These are phyloP conservation scores for Sceliomorpha sp. DNA, from an alignment of 2,888 invertebrate genomes.

Conservation along the genomic window DNA sequence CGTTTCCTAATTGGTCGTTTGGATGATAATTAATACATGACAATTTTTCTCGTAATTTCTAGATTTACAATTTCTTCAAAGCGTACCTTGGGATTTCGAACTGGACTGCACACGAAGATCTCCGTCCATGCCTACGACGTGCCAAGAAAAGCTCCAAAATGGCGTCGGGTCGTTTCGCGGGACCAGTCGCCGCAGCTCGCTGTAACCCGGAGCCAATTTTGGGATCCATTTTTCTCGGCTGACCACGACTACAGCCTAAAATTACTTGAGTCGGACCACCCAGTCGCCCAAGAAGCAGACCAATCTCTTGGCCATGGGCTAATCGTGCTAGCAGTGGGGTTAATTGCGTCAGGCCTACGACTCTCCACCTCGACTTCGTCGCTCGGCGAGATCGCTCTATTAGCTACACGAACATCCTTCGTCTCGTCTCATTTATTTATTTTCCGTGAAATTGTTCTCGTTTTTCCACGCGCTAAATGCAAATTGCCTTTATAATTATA, in stretches of 20 bases:
- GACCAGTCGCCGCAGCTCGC: neutral
- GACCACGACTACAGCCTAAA: slow-evolving; percentile 64
- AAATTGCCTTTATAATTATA: slow-evolving; percentile 30
- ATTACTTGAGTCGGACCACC: slow-evolving; percentile 76
- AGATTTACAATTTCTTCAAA: no score
- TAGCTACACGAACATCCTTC: slow-evolving; percentile 24
- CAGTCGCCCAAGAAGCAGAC: slow-evolving; percentile 68
- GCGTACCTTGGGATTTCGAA: no score
- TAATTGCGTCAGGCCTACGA: slow-evolving; percentile 70
- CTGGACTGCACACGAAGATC: no score
- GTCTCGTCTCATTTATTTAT: slow-evolving; percentile 29
- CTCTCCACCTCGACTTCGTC: slow-evolving; percentile 30
- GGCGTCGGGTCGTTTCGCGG: slow-evolving; percentile 15
- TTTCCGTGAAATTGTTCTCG: slow-evolving; percentile 45
- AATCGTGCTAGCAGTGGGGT: slow-evolving; percentile 74
- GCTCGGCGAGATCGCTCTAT: slow-evolving; percentile 48
- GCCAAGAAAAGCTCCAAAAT: slow-evolving; percentile 41
- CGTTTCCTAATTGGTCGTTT: no score
- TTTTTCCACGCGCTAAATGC: slow-evolving; percentile 23
- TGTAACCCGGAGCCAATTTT: slow-evolving; percentile 63
- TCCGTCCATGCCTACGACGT: neutral
- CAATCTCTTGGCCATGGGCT: slow-evolving; percentile 75
- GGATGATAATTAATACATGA: no score
- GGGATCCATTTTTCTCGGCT: slow-evolving; percentile 71
- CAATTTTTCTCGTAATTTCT: no score